These are phyloP conservation scores for Blastobasis lacticolella DNA, from an alignment of 2,888 invertebrate species.

Conservation along the genomic window DNA sequence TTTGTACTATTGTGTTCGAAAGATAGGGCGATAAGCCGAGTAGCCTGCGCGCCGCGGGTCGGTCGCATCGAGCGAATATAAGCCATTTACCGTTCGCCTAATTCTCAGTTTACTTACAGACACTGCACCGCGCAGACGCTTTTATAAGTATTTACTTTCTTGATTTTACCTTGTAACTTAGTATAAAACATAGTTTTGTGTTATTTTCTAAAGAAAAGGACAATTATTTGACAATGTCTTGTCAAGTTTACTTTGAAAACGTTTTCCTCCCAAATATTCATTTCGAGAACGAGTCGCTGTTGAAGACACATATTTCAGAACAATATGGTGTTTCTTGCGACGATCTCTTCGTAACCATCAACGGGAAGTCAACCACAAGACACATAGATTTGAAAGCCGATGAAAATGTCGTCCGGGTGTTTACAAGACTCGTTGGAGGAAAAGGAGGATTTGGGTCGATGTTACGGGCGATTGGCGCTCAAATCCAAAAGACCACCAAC, in stretches of 20 bases:
- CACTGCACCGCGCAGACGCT: too few species aligned
- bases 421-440: conserved; percentile 81
- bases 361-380: conserved; percentile 58
- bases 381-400: conserved; percentile 37
- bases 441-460: conserved; percentile 99
- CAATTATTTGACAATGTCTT: conserved; percentile 29
- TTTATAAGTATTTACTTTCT: too few species aligned
- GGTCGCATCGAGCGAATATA: too few species aligned
- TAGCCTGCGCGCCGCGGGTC: too few species aligned
- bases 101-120: too few species aligned
- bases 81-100: too few species aligned
- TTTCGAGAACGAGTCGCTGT: conserved; percentile 29
- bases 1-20: too few species aligned
- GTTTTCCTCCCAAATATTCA: conserved; percentile 22
- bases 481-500: conserved; percentile 98
- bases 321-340: conserved; percentile 45
- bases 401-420: conserved; percentile 68
- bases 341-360: conserved; percentile 69
- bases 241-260: conserved; percentile 45
- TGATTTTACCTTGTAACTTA: too few species aligned
- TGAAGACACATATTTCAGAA: conserved; percentile 45
- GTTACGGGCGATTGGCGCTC: conserved; percentile 98
- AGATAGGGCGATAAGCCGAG: too few species aligned
- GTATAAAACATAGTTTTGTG: too few species aligned
- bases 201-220: too few species aligned